Evolutionary conservation across 2,113 vertebrate genomes (phyloP).

Genomic region (Percopsis transmontana): DNA sequence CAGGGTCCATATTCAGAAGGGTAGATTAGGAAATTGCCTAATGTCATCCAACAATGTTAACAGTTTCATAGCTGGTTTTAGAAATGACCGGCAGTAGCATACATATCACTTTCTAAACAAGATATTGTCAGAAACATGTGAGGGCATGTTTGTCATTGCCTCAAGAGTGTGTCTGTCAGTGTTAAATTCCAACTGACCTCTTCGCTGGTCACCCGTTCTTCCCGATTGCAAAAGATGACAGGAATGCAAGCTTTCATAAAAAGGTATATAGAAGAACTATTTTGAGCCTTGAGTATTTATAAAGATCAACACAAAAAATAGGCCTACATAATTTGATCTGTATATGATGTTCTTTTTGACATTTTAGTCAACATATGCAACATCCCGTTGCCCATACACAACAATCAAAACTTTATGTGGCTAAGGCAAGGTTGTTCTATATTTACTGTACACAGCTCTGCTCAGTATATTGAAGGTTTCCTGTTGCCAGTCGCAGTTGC

Average conservation of each 20-base stretch:
- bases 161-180: not conserved
- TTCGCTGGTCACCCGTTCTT: not conserved
- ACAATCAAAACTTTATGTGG: not conserved
- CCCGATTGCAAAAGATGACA: not conserved
- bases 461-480: not conserved
- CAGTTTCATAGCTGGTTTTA: not conserved
- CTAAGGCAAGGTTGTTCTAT: not conserved
- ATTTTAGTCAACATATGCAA: not conserved
- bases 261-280: not conserved
- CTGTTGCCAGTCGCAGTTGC: slow-evolving; percentile 14
- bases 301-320: not conserved
- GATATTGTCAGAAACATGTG: not conserved
- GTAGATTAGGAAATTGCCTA: not conserved
- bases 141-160: not conserved
- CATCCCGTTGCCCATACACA: not conserved
- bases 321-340: not conserved
- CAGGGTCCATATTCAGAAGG: too few relatives aligned
- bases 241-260: not conserved
- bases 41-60: not conserved
- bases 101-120: not conserved
- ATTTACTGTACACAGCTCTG: not conserved
- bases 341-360: not conserved
- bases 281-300: not conserved
- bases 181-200: not conserved
- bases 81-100: not conserved